Percentiles rank a stretch among this genome's conserved stretches.
These are phyloP conservation scores for Falcaria lacertinaria DNA, from an alignment of 2,888 invertebrate genomes.

Conservation along the genomic window DNA sequence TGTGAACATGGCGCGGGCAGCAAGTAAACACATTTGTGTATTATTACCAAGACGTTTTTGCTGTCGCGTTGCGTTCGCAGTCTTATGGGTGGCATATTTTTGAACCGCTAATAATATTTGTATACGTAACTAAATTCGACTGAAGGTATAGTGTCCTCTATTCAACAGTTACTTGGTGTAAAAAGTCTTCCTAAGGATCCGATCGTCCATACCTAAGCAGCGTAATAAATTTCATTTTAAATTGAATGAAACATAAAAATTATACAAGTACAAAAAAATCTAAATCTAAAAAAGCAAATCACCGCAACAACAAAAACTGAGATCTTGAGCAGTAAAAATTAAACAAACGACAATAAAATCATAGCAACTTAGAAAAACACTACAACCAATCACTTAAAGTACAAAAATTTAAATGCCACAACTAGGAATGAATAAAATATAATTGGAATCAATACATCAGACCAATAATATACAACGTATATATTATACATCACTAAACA, in stretches of 20 bases:
- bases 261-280: conserved; percentile 12
- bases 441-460: conserved; percentile 21
- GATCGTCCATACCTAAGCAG: conserved; percentile 5
- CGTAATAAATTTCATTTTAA: conserved; percentile 13
- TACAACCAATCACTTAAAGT: conserved; percentile 18
- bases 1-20: too few species aligned
- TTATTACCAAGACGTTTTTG: too few species aligned
- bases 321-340: conserved; percentile 28
- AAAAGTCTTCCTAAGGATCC: conserved; percentile 29
- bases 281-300: conserved; percentile 16
- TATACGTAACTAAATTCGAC: too few species aligned
- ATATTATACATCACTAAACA: neutral
- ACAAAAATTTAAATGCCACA: conserved; percentile 49
- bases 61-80: too few species aligned
- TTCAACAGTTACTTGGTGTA: conserved; percentile 31
- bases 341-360: conserved; percentile 22
- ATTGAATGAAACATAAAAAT: conserved; percentile 15
- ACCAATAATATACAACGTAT: neutral
- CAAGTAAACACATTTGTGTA: too few species aligned
- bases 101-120: too few species aligned
- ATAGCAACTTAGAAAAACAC: conserved; percentile 19
- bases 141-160: neutral
- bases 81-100: too few species aligned
- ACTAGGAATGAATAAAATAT: conserved; percentile 46
- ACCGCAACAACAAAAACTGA: conserved; percentile 30